phyloP scores from a whole-genome alignment of 2,113 vertebrate species.

The Polypterus senegalus region DNA sequence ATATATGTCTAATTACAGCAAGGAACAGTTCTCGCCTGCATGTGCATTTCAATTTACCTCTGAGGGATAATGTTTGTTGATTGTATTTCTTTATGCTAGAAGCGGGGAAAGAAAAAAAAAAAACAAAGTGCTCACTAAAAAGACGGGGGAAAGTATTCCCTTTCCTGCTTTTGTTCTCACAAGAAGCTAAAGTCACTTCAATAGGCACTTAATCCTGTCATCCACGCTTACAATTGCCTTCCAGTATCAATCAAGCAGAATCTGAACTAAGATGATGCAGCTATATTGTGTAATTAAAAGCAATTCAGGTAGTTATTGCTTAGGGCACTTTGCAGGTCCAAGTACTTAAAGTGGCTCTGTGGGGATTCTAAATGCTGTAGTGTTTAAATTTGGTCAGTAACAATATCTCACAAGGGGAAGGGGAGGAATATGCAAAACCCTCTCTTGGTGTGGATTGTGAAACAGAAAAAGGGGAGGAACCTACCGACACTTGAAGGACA shows the following conservation, averaged over 20 bases:
- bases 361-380: constrained; percentile 54
- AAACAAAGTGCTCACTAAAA: constrained; percentile 38
- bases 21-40: constrained; percentile 52
- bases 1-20: constrained; percentile 76
- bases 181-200: constrained; percentile 94
- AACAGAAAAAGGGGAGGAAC: constrained; percentile 44
- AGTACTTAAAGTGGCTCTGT: constrained; percentile 60
- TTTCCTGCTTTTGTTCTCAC: constrained; percentile 70
- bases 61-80: constrained; percentile 72
- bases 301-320: constrained; percentile 80
- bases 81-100: constrained; percentile 65
- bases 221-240: constrained; percentile 83
- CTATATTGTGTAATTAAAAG: constrained; percentile 82
- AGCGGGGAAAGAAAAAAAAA: constrained; percentile 25
- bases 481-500: constrained; percentile 40
- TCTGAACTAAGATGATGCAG: constrained; percentile 72
- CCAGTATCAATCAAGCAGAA: constrained; percentile 80
- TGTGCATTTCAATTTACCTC: constrained; percentile 64
- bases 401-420: constrained; percentile 47
- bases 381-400: constrained; percentile 65
- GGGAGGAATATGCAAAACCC: constrained; percentile 45
- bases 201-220: constrained; percentile 94
- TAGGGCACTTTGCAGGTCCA: constrained; percentile 61
- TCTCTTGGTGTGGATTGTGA: constrained; percentile 41
- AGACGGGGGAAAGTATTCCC: constrained; percentile 66